A percentile compares a stretch with the other conserved stretches of the same genome.
These are phyloP conservation scores for Candidula unifasciata DNA, from an alignment of 2,888 invertebrate genomes.

Conservation along the genomic window DNA sequence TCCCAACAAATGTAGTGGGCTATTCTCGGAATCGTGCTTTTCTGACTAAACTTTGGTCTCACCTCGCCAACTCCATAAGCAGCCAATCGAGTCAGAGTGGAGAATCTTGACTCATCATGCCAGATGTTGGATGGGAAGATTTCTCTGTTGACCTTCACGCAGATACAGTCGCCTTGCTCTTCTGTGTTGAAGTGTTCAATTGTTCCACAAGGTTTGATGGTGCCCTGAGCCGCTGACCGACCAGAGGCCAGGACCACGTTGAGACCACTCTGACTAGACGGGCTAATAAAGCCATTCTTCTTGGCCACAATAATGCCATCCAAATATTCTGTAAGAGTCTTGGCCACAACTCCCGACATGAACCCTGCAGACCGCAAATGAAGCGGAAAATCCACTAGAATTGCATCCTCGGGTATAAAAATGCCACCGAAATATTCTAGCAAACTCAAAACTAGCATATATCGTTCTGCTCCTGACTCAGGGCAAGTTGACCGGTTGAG, in stretches of 20 bases:
- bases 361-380: slow-evolving; percentile 55
- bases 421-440: slow-evolving; percentile 58
- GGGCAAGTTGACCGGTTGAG: slow-evolving; percentile 55
- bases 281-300: slow-evolving; percentile 53
- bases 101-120: slow-evolving; percentile 52
- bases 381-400: slow-evolving; percentile 59
- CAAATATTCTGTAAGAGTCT: slow-evolving; percentile 50
- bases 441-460: slow-evolving; percentile 54
- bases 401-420: slow-evolving; percentile 57
- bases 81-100: slow-evolving; percentile 53
- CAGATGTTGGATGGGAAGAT: slow-evolving; percentile 57
- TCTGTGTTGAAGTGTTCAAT: slow-evolving; percentile 52
- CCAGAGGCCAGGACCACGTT: slow-evolving; percentile 49
- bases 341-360: slow-evolving; percentile 55
- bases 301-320: slow-evolving; percentile 58
- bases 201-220: slow-evolving; percentile 55
- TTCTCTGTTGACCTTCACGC: slow-evolving; percentile 52
- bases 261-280: slow-evolving; percentile 49
- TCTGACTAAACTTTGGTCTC: slow-evolving; percentile 41
- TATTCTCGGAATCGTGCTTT: slow-evolving; percentile 54
- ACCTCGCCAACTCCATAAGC: slow-evolving; percentile 52
- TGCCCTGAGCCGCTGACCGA: slow-evolving; percentile 52
- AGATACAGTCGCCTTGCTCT: slow-evolving; percentile 55
- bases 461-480: slow-evolving; percentile 51
- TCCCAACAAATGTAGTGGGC: slow-evolving; percentile 58